A percentile compares a stretch with the other conserved stretches of the same genome.
Evolutionary conservation across 2,888 invertebrate species (phyloP).

Genomic region (Agonopterix subpropinquella): DNA sequence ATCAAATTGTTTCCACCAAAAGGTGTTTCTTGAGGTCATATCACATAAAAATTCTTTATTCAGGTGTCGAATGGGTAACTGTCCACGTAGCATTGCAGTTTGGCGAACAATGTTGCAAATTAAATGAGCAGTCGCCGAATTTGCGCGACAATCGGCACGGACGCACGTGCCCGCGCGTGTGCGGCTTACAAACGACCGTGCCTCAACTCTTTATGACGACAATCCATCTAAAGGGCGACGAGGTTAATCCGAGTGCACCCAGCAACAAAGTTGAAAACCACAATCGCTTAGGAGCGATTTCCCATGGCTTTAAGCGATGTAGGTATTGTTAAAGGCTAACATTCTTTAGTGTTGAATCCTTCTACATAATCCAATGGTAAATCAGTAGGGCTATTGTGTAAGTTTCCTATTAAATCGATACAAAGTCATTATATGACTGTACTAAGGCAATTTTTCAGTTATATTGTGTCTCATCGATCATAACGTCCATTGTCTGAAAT

Average conservation of each 20-base stretch:
- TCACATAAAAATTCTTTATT: slow-evolving; percentile 23
- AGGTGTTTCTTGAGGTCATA: background rate
- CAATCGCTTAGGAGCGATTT: background rate
- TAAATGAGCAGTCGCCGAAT: slow-evolving; percentile 40
- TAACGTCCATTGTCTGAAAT: too few species aligned
- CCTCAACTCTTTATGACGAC: slow-evolving; percentile 26
- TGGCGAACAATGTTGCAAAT: slow-evolving; percentile 55
- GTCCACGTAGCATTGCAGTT: slow-evolving; percentile 42
- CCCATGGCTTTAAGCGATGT: too few species aligned
- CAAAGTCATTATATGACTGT: too few species aligned
- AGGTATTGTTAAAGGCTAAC: too few species aligned
- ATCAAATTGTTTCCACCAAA: background rate
- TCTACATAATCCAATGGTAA: too few species aligned
- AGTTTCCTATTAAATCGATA: too few species aligned
- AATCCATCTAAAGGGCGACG: slow-evolving; percentile 33
- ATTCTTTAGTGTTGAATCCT: too few species aligned
- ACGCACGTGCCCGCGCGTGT: slow-evolving; percentile 37
- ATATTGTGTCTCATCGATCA: too few species aligned
- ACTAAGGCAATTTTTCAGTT: too few species aligned
- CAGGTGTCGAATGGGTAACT: slow-evolving; percentile 36
- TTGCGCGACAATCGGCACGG: slow-evolving; percentile 39
- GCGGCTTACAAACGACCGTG: slow-evolving; percentile 28
- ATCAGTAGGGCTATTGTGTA: too few species aligned
- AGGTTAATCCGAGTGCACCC: slow-evolving; percentile 35
- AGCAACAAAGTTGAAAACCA: background rate